Evolutionary conservation across 2,797 vertebrate genomes (phyloP).

Genomic region (Ammospiza maritima): DNA sequence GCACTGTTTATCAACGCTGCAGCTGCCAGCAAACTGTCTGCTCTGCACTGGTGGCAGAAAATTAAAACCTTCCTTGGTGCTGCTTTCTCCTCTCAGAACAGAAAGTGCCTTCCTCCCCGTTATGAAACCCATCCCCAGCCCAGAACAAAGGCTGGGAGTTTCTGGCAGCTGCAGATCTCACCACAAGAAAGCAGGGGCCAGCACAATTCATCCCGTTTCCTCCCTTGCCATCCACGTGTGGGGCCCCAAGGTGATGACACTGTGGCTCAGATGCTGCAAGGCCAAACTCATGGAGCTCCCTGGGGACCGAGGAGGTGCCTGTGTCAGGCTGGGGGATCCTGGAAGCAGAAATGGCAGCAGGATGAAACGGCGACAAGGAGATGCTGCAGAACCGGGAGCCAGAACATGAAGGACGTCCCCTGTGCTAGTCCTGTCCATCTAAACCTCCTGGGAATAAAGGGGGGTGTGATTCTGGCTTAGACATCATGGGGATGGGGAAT

Average conservation of each 20-base stretch:
- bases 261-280: not conserved
- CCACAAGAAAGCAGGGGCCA: conserved; percentile 53
- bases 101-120: conserved; percentile 33
- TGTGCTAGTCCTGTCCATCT: no score
- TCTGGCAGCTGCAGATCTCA: conserved; percentile 8
- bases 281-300: not conserved
- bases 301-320: not conserved
- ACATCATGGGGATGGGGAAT: no score
- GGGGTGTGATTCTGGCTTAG: no score
- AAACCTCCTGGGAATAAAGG: no score
- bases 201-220: not conserved
- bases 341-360: not conserved
- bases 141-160: conserved; percentile 41
- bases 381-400: not conserved
- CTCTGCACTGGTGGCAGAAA: not conserved
- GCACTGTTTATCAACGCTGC: not conserved
- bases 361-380: not conserved
- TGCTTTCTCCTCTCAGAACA: conserved; percentile 41
- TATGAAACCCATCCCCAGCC: not conserved
- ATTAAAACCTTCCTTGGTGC: conserved; percentile 28
- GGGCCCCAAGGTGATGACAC: not conserved
- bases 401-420: not conserved
- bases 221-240: conserved; percentile 29
- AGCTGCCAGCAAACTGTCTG: not conserved
- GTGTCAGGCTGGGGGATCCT: not conserved